Evolutionary conservation across 2,797 vertebrate species (phyloP).

Genomic region (Propithecus deckenii): DNA sequence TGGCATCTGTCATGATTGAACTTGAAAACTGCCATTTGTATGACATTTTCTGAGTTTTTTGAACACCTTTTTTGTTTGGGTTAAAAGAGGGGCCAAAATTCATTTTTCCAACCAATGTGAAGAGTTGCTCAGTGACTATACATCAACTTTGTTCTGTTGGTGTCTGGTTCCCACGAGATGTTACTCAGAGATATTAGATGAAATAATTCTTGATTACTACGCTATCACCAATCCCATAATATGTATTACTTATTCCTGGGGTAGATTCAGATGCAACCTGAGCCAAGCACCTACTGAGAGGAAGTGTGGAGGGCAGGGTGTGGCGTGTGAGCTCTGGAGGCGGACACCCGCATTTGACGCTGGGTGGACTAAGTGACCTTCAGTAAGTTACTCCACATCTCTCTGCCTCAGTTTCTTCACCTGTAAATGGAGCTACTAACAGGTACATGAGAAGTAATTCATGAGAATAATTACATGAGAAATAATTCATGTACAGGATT

Average conservation of each 20-base stretch:
- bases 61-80: not conserved
- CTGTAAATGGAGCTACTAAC: not conserved
- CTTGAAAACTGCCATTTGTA: not conserved
- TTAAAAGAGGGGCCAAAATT: slow-evolving; percentile 2
- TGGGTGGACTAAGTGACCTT: not conserved
- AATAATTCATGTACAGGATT: not conserved
- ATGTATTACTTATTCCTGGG: not conserved
- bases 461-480: not conserved
- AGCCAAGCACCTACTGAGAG: not conserved
- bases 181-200: not conserved
- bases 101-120: not conserved
- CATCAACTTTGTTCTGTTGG: not conserved
- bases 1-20: not conserved
- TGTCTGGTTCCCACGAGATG: not conserved
- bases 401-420: not conserved
- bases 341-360: not conserved
- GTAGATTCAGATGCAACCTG: not conserved
- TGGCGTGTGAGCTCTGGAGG: not conserved
- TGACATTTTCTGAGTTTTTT: not conserved
- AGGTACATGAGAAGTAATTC: not conserved
- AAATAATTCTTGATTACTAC: not conserved
- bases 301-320: not conserved
- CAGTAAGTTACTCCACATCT: not conserved
- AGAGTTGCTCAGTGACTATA: not conserved
- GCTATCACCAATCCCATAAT: not conserved